A percentile compares a stretch with the other conserved stretches of the same genome.
Conservation (phyloP, 35 echinoderm and acorn worm genomes). For the Nesometra sesokonis region DNA sequence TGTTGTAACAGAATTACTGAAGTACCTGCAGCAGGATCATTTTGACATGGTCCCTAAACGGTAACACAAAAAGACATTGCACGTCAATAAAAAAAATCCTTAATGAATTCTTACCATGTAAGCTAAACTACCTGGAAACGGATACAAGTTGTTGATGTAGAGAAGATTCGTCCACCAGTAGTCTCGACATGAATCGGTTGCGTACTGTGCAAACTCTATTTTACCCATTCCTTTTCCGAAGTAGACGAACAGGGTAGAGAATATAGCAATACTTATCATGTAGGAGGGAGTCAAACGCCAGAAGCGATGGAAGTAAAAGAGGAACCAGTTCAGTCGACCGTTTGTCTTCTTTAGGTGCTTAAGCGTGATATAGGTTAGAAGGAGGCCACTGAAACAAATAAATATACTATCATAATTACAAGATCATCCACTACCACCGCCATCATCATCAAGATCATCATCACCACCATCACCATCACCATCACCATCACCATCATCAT, state of each 20-base stretch:
- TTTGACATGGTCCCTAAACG: no score
- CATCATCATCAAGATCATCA: no score
- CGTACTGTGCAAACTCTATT: not conserved
- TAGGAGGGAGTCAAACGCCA: slow-evolving; percentile 37
- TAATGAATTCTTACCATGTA: not conserved
- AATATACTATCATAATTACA: not conserved
- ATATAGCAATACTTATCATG: slow-evolving; percentile 16
- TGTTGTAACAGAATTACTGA: no score
- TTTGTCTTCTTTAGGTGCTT: slow-evolving; percentile 29
- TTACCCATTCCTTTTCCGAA: slow-evolving; percentile 8
- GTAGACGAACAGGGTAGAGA: not conserved
- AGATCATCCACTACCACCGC: no score
- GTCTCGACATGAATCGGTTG: not conserved
- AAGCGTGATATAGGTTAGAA: slow-evolving; percentile 34
- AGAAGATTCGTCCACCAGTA: slow-evolving; percentile 52
- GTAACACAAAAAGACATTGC: no score
- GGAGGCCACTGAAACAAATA: slow-evolving; percentile 21
- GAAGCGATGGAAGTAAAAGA: slow-evolving; percentile 36
- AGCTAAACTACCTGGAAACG: slow-evolving; percentile 21
- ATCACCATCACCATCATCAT: no score
- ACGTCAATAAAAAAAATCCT: no score
- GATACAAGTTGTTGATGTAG: slow-evolving; percentile 43
- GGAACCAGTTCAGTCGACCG: slow-evolving; percentile 30
- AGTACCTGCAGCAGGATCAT: no score
- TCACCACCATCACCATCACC: no score